phyloP scores from a whole-genome alignment of 1,140 invertebrate species.

The Cyclargus thomasi region DNA sequence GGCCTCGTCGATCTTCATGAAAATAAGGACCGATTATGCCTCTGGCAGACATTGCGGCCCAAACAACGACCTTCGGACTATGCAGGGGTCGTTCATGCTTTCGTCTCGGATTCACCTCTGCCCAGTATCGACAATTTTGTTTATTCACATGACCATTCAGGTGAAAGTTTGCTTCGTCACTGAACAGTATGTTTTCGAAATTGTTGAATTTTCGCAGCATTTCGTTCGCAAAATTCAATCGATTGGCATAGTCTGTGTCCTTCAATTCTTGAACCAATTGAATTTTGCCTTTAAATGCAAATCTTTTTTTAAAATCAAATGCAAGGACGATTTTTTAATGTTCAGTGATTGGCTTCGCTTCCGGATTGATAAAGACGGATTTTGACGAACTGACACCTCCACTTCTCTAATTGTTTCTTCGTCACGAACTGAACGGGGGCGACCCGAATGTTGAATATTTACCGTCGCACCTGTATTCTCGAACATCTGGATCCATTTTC shows the following conservation, averaged over 20 bases:
- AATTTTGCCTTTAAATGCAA: too few species aligned
- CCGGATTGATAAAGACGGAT: slow-evolving; percentile 3
- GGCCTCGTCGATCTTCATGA: slow-evolving; percentile 9
- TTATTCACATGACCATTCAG: slow-evolving; percentile 21
- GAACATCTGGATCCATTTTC: slow-evolving; percentile 21
- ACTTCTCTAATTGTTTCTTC: slow-evolving; percentile 17
- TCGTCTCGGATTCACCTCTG: background rate
- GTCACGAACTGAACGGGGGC: slow-evolving; percentile 11
- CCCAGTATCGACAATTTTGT: slow-evolving; percentile 19
- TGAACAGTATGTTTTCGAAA: slow-evolving; percentile 16
- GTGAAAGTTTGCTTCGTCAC: slow-evolving; percentile 14
- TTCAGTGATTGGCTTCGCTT: too few species aligned
- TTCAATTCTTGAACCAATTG: too few species aligned
- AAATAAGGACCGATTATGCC: slow-evolving; percentile 24
- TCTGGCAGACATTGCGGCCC: slow-evolving; percentile 26
- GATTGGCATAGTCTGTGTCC: too few species aligned
- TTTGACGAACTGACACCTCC: background rate
- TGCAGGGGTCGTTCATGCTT: slow-evolving; percentile 40
- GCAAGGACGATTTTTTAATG: too few species aligned
- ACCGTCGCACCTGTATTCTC: too few species aligned
- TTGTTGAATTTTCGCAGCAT: slow-evolving; percentile 19
- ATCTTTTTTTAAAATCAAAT: too few species aligned
- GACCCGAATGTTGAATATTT: slow-evolving; percentile 23
- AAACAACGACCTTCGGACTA: slow-evolving; percentile 39
- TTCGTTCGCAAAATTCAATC: slow-evolving; percentile 22